Evolutionary conservation across 1,140 invertebrate genomes (phyloP).

Genomic region (Penaeus indicus): DNA sequence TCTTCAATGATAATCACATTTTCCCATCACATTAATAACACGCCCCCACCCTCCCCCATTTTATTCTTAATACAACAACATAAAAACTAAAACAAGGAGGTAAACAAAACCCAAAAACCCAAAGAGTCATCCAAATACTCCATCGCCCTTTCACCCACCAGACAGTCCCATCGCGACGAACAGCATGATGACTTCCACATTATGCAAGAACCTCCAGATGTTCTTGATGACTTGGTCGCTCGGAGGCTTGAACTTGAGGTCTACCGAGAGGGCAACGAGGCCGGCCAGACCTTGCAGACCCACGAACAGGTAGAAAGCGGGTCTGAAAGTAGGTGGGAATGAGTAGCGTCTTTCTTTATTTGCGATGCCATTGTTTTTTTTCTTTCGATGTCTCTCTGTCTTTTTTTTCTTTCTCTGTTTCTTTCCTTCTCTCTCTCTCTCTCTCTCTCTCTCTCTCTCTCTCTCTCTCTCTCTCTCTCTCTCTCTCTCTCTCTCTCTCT

Average conservation of each 20-base stretch:
- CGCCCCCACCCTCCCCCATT: not conserved
- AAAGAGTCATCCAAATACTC: not conserved
- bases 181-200: conserved; percentile 81
- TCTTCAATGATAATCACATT: no score
- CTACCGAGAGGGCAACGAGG: conserved; percentile 80
- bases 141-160: conserved; percentile 5
- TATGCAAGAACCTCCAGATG: conserved; percentile 80
- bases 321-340: conserved; percentile 74
- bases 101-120: not conserved
- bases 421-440: no score
- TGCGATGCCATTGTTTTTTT: no score
- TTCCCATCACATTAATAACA: no score
- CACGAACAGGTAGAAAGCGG: conserved; percentile 85
- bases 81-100: not conserved
- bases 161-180: conserved; percentile 74
- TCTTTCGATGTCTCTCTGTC: no score
- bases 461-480: no score
- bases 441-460: no score
- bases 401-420: no score
- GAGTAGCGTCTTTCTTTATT: no score
- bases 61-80: no score
- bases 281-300: conserved; percentile 79
- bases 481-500: no score
- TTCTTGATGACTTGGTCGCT: conserved; percentile 80
- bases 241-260: conserved; percentile 83